These are phyloP conservation scores for Isichthys henryi DNA, from an alignment of 2,113 vertebrate species.

Conservation along the genomic window DNA sequence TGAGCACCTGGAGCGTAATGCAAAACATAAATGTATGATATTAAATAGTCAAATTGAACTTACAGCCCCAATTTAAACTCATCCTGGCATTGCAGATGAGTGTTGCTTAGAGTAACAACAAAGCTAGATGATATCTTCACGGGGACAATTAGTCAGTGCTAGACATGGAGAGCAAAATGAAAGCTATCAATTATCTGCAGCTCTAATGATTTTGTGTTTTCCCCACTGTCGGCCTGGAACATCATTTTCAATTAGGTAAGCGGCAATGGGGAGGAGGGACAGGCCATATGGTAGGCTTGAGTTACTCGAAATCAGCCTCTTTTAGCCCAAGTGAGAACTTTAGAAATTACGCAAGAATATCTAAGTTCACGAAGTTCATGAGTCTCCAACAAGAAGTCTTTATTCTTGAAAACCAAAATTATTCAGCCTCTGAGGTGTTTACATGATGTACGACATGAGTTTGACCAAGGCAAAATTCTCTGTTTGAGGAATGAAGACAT, in stretches of 20 bases:
- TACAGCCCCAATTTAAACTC: constrained; percentile 9
- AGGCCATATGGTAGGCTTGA: not conserved
- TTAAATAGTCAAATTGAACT: constrained; percentile 2
- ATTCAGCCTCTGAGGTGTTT: not conserved
- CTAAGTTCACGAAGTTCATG: not conserved
- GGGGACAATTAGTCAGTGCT: constrained; percentile 16
- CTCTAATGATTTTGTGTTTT: constrained; percentile 13
- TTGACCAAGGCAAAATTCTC: not conserved
- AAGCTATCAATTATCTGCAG: constrained; percentile 13
- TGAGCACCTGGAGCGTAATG: constrained; percentile 2
- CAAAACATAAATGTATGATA: constrained; percentile 1
- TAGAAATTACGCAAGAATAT: not conserved
- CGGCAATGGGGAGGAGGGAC: not conserved
- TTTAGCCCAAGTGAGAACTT: constrained; percentile 1
- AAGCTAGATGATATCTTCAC: not conserved
- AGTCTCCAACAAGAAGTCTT: not conserved
- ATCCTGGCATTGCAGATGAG: not conserved
- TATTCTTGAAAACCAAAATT: not conserved
- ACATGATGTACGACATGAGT: not conserved
- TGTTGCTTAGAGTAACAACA: constrained; percentile 12
- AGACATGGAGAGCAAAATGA: constrained; percentile 11
- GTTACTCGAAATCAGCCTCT: not conserved
- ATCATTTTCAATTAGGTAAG: constrained; percentile 21
- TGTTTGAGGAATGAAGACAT: not conserved
- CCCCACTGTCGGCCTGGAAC: not conserved